Conservation (phyloP, 2,888 invertebrate genomes). For the Phengaris alcon region DNA sequence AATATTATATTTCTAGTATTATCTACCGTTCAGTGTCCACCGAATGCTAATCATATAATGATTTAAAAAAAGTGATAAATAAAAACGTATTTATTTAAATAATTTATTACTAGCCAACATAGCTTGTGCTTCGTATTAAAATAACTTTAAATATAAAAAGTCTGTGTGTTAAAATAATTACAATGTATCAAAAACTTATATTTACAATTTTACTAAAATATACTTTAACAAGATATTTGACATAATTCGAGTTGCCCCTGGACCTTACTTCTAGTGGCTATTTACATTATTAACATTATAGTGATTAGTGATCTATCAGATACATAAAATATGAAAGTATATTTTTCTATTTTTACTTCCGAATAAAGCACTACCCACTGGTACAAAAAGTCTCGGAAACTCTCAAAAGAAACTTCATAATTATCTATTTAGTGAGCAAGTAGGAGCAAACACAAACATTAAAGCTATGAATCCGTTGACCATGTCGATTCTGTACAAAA, state of each 20-base stretch:
- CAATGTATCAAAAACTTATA: not conserved
- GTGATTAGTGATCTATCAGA: not conserved
- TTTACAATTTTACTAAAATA: not conserved
- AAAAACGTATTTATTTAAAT: conserved; percentile 10
- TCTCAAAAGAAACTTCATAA: not conserved
- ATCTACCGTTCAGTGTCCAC: too few relatives aligned
- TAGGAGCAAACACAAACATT: not conserved
- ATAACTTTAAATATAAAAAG: not conserved
- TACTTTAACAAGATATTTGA: not conserved
- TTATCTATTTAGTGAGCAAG: too few relatives aligned
- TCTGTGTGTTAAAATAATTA: not conserved
- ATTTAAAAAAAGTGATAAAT: not conserved
- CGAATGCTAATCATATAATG: not conserved
- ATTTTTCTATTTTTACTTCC: too few relatives aligned
- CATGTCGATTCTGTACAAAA: conserved; percentile 6
- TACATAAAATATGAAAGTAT: not conserved
- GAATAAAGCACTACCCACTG: too few relatives aligned
- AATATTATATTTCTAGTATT: too few relatives aligned
- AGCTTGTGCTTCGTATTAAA: conserved; percentile 11
- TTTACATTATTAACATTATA: not conserved
- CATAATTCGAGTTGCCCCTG: not conserved
- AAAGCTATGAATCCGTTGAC: conserved; percentile 10
- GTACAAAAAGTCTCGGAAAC: not conserved
- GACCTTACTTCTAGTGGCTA: not conserved
- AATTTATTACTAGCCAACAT: conserved; percentile 27